Base-by-base conservation (phyloP, 2,113 vertebrate genomes). In the Rhynchomys soricoides region DNA sequence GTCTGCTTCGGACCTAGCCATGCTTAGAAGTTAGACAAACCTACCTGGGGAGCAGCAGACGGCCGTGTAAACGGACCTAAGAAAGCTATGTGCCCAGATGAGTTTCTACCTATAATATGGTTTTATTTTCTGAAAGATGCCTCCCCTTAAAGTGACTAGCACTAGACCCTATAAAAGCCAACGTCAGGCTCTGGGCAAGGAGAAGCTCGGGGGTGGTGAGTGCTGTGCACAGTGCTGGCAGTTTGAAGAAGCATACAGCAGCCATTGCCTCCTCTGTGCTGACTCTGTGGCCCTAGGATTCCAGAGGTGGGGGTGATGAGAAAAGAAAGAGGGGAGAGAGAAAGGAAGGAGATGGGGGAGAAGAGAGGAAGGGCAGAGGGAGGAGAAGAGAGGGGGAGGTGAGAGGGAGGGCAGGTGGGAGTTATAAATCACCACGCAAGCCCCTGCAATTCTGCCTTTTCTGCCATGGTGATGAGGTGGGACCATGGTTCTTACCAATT, bases 1-100 rank as follows among this genome's bases (percentile, higher is more conserved):
- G 21, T 15, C 34, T 0, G 0, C 13, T 5, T 5, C 7, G n/a
- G 70, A 70, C 1, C 1, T 0, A 3, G 43, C 75, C 3, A 4
- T 1, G 34, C 50, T 21, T 2, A 68, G 37, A 5, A 26, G 68
- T 43, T 43, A 22, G 68, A 55, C 43, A 59, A 4, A 40, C 12
- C 7, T 11, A 34, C 6, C 55, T 1, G 15, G 15, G 79, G 37
- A 82, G 34, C 11, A 10, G 1, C 19, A 26, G 34, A 22, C 7
- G 16, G 11, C 34, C 11, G 29, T 29, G 37, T 16, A 6, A 13
- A 19, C 5, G 7, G 8, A n/a, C 11, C 55, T 15, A 48, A 77
- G 73, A 73, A 17, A 9, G 73, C 3, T 57, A 37, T 6, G 3
- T 45, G 7, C 40, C 11, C 9, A 11, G 16, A 12, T 7, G 37